Conservation (phyloP, 1,140 invertebrate genomes). For the Euwallacea fornicatus region DNA sequence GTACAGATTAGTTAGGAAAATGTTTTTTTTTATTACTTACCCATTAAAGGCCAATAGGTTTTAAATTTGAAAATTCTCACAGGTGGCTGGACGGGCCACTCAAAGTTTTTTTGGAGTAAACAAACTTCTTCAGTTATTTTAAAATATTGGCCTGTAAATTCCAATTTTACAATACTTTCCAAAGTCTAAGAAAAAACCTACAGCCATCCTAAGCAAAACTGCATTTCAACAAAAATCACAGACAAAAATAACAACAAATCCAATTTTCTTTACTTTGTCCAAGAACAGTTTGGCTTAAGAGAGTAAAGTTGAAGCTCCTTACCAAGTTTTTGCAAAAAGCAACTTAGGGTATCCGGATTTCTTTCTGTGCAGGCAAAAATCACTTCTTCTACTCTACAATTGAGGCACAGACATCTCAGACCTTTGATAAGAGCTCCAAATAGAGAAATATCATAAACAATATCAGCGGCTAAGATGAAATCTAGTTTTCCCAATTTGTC, state of each 20-base stretch:
- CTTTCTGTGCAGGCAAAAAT: constrained; percentile 58
- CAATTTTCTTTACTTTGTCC: too few species aligned
- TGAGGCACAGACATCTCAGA: constrained; percentile 49
- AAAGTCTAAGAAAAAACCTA: background rate
- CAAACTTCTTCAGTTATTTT: constrained; percentile 4
- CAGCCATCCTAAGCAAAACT: too few species aligned
- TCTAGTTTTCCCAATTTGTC: constrained; percentile 50
- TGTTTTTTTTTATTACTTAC: background rate
- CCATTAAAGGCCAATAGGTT: background rate
- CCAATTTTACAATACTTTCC: background rate
- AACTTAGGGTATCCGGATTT: constrained; percentile 55
- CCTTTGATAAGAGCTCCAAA: constrained; percentile 54
- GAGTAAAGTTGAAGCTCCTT: constrained; percentile 32
- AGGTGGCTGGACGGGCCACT: constrained; percentile 19
- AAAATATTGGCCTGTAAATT: constrained; percentile 1
- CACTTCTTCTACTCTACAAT: constrained; percentile 48
- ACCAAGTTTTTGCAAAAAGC: constrained; percentile 56
- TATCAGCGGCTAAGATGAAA: constrained; percentile 59
- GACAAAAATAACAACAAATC: too few species aligned
- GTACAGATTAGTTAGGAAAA: too few species aligned
- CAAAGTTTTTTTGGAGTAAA: background rate
- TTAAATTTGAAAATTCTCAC: constrained; percentile 20
- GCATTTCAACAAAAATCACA: too few species aligned
- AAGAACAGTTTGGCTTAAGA: background rate
- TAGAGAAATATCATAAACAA: constrained; percentile 57